These are phyloP conservation scores for Phyllostomus hastatus DNA, from an alignment of 2,113 vertebrate species.

Conservation along the genomic window DNA sequence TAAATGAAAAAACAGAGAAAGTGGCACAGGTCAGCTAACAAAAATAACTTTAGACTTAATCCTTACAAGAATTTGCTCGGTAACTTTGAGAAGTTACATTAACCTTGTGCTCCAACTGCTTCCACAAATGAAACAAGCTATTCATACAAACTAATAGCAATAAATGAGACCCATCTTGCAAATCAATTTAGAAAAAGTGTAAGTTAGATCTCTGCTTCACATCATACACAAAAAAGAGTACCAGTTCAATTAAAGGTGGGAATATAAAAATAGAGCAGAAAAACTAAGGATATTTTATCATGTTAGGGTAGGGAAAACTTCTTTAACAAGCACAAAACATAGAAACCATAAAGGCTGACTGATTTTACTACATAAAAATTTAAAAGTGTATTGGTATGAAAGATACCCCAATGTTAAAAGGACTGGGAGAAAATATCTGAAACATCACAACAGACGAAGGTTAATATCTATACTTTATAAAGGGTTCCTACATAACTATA, in stretches of 20 bases:
- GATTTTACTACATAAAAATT: neutral
- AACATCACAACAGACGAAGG: neutral
- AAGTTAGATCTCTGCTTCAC: neutral
- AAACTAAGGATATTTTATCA: neutral
- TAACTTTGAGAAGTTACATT: neutral
- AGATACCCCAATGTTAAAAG: neutral
- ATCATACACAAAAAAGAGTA: neutral
- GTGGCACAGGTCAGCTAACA: neutral
- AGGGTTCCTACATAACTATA: constrained; percentile 13
- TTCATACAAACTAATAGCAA: neutral
- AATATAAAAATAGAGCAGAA: neutral
- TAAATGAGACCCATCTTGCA: neutral
- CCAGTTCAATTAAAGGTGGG: neutral
- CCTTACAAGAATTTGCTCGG: neutral
- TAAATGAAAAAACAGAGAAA: constrained; percentile 2
- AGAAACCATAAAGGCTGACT: neutral
- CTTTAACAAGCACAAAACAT: neutral
- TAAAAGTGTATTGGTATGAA: neutral
- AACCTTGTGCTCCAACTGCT: neutral
- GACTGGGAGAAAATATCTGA: neutral
- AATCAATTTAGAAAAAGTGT: neutral
- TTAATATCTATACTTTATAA: neutral
- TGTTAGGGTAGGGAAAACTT: neutral
- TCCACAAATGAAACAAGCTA: neutral
- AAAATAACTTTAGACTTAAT: constrained; percentile 26